Percentiles rank a stretch among this genome's conserved stretches.
These are phyloP conservation scores for Anser brachyrhynchus DNA, from an alignment of 2,113 vertebrate genomes.

Conservation along the genomic window DNA sequence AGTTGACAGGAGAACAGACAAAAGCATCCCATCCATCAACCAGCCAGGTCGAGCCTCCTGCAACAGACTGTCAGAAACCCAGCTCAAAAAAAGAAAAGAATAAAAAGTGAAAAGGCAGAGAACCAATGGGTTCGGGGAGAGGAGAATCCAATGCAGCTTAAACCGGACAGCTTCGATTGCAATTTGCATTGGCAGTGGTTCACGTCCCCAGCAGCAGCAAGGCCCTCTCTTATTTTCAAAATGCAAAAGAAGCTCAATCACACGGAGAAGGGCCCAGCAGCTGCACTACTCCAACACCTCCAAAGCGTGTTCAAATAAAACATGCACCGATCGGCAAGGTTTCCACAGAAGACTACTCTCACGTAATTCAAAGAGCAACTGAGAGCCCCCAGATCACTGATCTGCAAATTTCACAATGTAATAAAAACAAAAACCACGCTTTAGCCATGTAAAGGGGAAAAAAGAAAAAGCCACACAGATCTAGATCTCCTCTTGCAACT, in stretches of 20 bases:
- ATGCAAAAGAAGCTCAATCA: background rate
- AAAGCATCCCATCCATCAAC: background rate
- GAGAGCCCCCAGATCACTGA: background rate
- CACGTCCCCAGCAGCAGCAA: background rate
- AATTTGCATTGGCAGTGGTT: background rate
- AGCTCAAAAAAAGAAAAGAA: background rate
- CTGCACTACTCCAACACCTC: background rate
- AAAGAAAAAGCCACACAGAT: background rate
- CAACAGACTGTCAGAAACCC: background rate
- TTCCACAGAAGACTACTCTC: background rate
- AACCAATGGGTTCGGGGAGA: background rate
- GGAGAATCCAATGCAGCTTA: background rate
- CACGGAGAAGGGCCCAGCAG: background rate
- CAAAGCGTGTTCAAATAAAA: background rate
- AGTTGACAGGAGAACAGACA: background rate
- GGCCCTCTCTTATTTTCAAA: background rate
- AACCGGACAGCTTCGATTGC: background rate
- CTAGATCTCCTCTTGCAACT: background rate
- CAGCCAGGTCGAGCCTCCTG: background rate
- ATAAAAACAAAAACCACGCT: background rate
- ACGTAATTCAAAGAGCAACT: background rate
- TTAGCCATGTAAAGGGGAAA: background rate
- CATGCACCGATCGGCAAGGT: background rate
- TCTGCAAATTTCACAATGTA: background rate
- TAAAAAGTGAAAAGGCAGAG: background rate